Percentiles rank a stretch among this genome's conserved stretches.
These are phyloP conservation scores for Bombus waltoni DNA, from an alignment of 1,140 invertebrate genomes.

Conservation along the genomic window DNA sequence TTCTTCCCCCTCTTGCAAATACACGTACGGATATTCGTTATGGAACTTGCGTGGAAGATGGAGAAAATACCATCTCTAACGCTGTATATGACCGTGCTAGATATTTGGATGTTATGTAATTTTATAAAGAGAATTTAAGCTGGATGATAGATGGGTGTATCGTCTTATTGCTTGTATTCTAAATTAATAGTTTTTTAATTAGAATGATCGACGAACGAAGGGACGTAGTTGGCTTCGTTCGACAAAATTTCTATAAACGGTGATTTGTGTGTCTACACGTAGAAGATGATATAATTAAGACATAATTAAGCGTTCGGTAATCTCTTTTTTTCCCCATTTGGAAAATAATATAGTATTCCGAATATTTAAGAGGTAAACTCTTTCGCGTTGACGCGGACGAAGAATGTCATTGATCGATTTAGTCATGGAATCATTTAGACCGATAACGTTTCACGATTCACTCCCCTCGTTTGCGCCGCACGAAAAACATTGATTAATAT, in stretches of 20 bases:
- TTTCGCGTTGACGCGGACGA: background rate
- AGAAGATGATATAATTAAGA: too few relatives aligned
- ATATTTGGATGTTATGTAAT: background rate
- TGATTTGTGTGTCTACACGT: too few relatives aligned
- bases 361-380: background rate
- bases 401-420: background rate
- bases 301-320: too few relatives aligned
- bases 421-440: background rate
- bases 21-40: background rate
- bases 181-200: background rate
- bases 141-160: background rate
- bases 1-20: constrained; percentile 28
- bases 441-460: background rate
- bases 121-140: background rate
- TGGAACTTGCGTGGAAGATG: background rate
- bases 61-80: background rate
- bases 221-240: too few relatives aligned
- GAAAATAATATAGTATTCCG: background rate
- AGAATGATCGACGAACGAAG: too few relatives aligned
- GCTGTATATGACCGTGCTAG: background rate
- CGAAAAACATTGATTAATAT: constrained; percentile 1
- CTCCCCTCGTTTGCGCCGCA: background rate
- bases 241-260: too few relatives aligned
- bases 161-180: background rate
- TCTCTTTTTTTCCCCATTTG: background rate